Base-by-base conservation (phyloP, 2,888 invertebrate genomes). In the Malthinus flaveolus region DNA sequence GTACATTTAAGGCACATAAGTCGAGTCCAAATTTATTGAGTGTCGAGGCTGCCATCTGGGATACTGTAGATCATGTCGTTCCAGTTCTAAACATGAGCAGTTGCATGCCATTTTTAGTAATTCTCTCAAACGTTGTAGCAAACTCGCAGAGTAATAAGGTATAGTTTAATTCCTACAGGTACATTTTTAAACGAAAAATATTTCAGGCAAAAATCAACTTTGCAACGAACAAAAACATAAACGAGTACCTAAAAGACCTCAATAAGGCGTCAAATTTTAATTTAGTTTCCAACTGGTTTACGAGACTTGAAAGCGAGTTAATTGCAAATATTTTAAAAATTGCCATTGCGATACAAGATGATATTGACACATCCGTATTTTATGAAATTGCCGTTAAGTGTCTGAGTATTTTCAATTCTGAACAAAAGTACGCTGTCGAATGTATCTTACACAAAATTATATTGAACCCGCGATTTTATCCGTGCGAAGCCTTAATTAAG, bases 201-300 rank as follows among this genome's bases (percentile, higher is more conserved):
- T 70, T 71, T 48, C 45, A 79, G 70, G 65, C 82, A 10, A 77
- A 80, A 52, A 66, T 77, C 34, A 51, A 66, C 12, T 83, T 82
- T 66, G 66, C 85, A 15, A 67, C 66, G 9, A 71, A 77, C 52
- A 49, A 71, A 72, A 71, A 78, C 72, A 67, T 75, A 72, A 48
- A 67, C 66, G 54, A 68, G 66, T 86, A 85, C 71, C 71, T 84
- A 13, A 73, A 70, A 50, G 73, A 72, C 49, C 61, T 85, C 10
- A 76, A 78, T 61, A 56, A 64, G 8, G 48, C 67, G 1, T 55
- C 66, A 11, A 68, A 68, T 44, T 76, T 73, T 57, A 78, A 77
- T 67, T 74, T 85, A n/a, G 79, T 78, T 56, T 79, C 79, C 42
- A 85, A 85, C 70, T 86, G 85, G 85, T 85, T 85, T 70, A 84